Conservation (phyloP, 2,888 invertebrate genomes). For the Agonopterix subpropinquella region DNA sequence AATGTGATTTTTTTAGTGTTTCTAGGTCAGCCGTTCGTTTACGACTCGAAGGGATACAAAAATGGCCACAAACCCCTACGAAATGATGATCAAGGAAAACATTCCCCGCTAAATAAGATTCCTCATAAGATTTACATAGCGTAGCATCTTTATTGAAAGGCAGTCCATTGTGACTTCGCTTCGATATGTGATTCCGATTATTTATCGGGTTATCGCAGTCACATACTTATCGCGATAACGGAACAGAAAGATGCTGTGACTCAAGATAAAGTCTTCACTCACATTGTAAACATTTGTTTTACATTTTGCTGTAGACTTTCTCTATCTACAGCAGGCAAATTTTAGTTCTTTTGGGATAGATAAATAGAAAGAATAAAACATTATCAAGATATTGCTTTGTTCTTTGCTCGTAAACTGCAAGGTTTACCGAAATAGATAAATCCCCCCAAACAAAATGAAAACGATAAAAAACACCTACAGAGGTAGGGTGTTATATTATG, state of each 20-base stretch:
- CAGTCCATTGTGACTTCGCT: not conserved
- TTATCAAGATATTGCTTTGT: too few relatives aligned
- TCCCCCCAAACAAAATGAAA: too few relatives aligned
- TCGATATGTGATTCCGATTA: not conserved
- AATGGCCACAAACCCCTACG: not conserved
- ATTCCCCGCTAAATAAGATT: too few relatives aligned
- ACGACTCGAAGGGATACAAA: not conserved
- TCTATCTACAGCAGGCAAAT: too few relatives aligned
- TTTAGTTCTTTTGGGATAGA: too few relatives aligned
- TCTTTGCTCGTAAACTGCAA: too few relatives aligned
- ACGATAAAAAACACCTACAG: too few relatives aligned
- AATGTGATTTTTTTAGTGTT: not conserved
- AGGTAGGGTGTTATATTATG: too few relatives aligned
- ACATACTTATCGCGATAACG: slow-evolving; percentile 7
- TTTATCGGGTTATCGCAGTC: not conserved
- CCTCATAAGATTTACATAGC: too few relatives aligned
- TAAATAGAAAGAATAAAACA: too few relatives aligned
- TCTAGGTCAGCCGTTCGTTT: not conserved
- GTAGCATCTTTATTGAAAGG: not conserved
- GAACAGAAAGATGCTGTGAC: slow-evolving; percentile 7
- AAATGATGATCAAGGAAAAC: not conserved
- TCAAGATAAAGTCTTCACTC: not conserved
- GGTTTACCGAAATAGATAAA: too few relatives aligned
- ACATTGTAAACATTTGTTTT: not conserved
- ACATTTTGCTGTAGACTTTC: too few relatives aligned